Conservation (phyloP, 2,888 invertebrate species). For the Serrognathus titanus region DNA sequence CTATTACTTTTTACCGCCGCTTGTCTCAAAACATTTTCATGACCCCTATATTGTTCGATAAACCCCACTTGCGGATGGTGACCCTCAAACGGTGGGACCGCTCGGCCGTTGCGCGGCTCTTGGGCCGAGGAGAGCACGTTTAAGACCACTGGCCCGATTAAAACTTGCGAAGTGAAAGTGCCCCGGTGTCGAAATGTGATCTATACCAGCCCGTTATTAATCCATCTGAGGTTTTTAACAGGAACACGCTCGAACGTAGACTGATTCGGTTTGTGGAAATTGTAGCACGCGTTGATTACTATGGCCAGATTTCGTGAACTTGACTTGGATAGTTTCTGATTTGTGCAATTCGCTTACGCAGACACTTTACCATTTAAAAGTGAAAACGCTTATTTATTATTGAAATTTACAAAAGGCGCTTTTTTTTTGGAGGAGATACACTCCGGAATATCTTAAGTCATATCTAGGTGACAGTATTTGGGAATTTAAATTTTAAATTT, state of each 20-base stretch:
- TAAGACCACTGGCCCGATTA: background rate
- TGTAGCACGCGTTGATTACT: constrained; percentile 3
- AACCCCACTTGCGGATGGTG: constrained; percentile 11
- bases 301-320: background rate
- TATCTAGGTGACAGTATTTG: too few species aligned
- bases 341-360: too few species aligned
- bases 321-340: background rate
- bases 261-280: background rate
- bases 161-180: constrained; percentile 19
- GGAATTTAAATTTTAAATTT: too few species aligned
- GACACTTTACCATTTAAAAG: too few species aligned
- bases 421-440: too few species aligned
- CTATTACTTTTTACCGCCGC: constrained; percentile 7
- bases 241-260: background rate
- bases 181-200: constrained; percentile 14
- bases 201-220: constrained; percentile 6
- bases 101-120: background rate
- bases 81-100: constrained; percentile 6
- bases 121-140: too few species aligned
- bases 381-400: too few species aligned
- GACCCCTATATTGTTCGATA: constrained; percentile 10
- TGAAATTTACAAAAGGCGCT: too few species aligned
- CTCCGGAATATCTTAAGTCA: too few species aligned
- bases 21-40: background rate
- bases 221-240: too few species aligned